phyloP scores from a whole-genome alignment of 2,113 vertebrate species.

The Nycticryphes semicollaris region DNA sequence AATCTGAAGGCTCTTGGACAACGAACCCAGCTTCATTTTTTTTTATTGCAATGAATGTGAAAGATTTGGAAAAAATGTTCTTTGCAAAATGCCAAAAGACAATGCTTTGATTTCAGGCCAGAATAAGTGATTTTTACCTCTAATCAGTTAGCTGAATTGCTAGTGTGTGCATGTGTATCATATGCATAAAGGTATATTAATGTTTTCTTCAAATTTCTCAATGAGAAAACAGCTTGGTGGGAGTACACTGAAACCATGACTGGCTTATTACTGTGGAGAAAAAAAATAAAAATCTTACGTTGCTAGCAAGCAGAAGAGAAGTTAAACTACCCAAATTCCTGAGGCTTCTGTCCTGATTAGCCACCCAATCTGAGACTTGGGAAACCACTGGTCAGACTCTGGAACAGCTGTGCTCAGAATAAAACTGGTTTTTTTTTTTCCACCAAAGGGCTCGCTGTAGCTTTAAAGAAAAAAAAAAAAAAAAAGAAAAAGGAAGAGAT shows the following conservation, averaged over 20 bases:
- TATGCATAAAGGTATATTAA: not conserved
- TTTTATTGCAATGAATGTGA: slow-evolving; percentile 8
- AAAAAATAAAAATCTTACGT: not conserved
- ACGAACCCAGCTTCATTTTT: not conserved
- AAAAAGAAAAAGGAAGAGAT: not conserved
- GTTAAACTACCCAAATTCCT: not conserved
- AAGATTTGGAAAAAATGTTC: slow-evolving; percentile 8
- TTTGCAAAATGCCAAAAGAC: slow-evolving; percentile 52
- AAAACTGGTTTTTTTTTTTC: not conserved
- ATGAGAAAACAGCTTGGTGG: not conserved
- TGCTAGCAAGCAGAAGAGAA: not conserved
- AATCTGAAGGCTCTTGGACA: slow-evolving; percentile 35
- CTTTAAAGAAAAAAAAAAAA: not conserved
- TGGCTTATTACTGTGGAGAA: not conserved
- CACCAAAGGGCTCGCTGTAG: fast-evolving
- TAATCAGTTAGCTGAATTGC: slow-evolving; percentile 45
- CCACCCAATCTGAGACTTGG: not conserved
- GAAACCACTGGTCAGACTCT: not conserved
- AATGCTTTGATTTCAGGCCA: slow-evolving; percentile 45
- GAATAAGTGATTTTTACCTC: slow-evolving; percentile 46
- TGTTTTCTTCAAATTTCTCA: not conserved
- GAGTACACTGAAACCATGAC: not conserved
- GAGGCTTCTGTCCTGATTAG: not conserved
- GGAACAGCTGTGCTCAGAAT: not conserved
- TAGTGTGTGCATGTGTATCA: not conserved